Conservation (phyloP, 35 echinoderm and acorn worm species). For the Hemicentrotus pulcherrimus region DNA sequence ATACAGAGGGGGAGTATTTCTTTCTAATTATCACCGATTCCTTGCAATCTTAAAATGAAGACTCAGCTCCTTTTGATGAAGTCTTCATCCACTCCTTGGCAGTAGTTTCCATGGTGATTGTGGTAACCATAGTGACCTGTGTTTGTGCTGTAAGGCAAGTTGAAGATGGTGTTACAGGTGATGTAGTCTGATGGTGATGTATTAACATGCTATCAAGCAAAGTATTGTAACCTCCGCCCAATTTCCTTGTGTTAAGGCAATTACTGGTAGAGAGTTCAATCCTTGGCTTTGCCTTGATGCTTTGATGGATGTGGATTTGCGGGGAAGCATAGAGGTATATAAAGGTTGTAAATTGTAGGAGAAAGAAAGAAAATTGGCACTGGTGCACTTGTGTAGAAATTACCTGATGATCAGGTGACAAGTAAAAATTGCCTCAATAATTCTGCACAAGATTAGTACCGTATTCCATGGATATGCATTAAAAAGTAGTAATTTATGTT, state of each 20-base stretch:
- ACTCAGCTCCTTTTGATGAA: neutral
- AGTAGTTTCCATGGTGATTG: neutral
- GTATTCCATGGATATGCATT: too few relatives aligned
- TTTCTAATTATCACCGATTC: neutral
- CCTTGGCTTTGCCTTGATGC: neutral
- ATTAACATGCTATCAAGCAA: neutral
- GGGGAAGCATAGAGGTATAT: neutral
- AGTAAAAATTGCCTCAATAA: neutral
- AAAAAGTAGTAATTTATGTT: too few relatives aligned
- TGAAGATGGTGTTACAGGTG: constrained; percentile 31
- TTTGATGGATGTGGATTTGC: neutral
- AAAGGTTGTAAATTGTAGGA: neutral
- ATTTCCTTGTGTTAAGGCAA: neutral
- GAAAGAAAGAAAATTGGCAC: neutral
- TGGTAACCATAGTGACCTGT: constrained; percentile 3
- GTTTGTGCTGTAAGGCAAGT: constrained; percentile 28
- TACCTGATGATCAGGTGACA: neutral
- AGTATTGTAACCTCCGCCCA: neutral
- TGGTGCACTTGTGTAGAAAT: neutral
- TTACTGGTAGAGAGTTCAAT: neutral
- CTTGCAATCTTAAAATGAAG: neutral
- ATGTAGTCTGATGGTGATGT: neutral
- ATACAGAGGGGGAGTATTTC: neutral
- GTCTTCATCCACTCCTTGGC: neutral
- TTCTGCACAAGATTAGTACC: too few relatives aligned